Base-by-base conservation (phyloP, 2,888 invertebrate genomes). In the Stictocephala bisonia region DNA sequence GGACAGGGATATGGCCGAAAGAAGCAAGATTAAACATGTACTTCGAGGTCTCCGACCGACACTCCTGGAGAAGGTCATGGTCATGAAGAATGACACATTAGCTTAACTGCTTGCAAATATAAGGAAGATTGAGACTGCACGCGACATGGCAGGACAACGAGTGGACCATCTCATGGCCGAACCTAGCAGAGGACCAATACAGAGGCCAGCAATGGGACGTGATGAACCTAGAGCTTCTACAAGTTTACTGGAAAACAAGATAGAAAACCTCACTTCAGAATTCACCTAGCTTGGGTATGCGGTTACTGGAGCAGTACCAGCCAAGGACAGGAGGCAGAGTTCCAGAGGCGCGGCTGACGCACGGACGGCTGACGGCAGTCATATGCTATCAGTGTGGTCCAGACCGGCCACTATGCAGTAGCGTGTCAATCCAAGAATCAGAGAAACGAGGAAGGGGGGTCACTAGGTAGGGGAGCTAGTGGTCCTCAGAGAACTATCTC, bases 321-420 rank as follows among this genome's bases (percentile, higher is more conserved):
- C n/a, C 6, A 6, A 24, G 7, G 6, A 6, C 6, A 24, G 51
- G 4, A 4, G 51, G 6, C 22, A 24, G 6, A 6, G 4, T 7
- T 20, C 4, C 51, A 51, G 51, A 51, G 51, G 51, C 4, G 24
- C 6, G n/a, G 6, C 3, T 6, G 22, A 24, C 3, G 51, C 7
- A 6, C 20, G 51, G 4, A 51, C 51, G 22, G 6, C 20, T 7
- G 51, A 51, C n/a, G 51, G 51, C 7, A 18, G 51, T 51, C 6
- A 51, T 51, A 20, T 51, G 51, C n/a, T 51, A 51, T n/a, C 18
- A 51, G 22, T 51, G 51, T 51, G 24, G n/a, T 22, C 22, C 4
- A 22, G 6, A 7, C n/a, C 6, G 51, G 51, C 6, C 51, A 51
- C 22, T 22, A 15, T n/a, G 22, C 51, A 22, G 44, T 44, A 7